Evolutionary conservation across 2,888 invertebrate species (phyloP).

Genomic region (Caenorhabditis sinica): DNA sequence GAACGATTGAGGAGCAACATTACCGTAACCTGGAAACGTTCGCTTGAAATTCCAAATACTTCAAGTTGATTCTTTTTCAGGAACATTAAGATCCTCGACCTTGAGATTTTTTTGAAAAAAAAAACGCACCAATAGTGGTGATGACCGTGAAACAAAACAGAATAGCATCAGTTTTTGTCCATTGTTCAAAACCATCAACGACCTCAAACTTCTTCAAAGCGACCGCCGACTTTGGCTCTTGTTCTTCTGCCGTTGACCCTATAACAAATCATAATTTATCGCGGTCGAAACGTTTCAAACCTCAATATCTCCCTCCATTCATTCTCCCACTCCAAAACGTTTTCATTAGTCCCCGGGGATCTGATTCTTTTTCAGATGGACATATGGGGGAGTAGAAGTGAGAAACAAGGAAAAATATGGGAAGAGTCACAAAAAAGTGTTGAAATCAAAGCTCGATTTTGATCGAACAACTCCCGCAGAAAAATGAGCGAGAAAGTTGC

Average conservation of each 20-base stretch:
- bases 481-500: constrained; percentile 42
- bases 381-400: constrained; percentile 19
- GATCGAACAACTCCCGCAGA: constrained; percentile 53
- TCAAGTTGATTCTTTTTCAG: too few species aligned
- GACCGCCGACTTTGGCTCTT: constrained; percentile 44
- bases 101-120: neutral
- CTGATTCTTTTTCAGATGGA: constrained; percentile 20
- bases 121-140: constrained; percentile 78
- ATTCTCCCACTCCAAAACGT: constrained; percentile 13
- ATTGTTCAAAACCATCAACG: constrained; percentile 73
- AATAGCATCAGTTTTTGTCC: constrained; percentile 80
- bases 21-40: constrained; percentile 79
- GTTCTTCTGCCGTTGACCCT: constrained; percentile 11
- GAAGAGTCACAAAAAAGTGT: constrained; percentile 44
- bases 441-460: constrained; percentile 64
- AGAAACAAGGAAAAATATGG: constrained; percentile 10
- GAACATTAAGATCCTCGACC: neutral
- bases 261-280: constrained; percentile 40
- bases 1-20: constrained; percentile 80
- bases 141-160: constrained; percentile 82
- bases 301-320: constrained; percentile 3
- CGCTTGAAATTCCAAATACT: too few species aligned
- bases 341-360: constrained; percentile 38
- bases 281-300: constrained; percentile 4
- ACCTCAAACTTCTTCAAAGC: constrained; percentile 57